These are phyloP conservation scores for Murina feae DNA, from an alignment of 2,113 vertebrate species.

Conservation along the genomic window DNA sequence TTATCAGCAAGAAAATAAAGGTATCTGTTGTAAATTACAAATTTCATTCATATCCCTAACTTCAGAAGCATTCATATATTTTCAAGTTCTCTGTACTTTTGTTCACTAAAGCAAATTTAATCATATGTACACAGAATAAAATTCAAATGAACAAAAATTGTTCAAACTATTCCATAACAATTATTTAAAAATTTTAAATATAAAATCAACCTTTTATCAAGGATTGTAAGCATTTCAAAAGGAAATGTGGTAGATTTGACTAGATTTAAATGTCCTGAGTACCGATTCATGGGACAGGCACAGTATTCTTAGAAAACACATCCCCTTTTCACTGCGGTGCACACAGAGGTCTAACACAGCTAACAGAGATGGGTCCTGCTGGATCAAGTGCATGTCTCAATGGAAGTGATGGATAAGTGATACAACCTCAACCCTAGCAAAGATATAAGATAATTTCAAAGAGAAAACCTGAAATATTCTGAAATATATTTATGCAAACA, in stretches of 20 bases:
- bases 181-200: background rate
- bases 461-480: background rate
- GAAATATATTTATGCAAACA: background rate
- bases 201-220: background rate
- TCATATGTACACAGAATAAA: background rate
- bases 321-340: background rate
- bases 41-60: conserved; percentile 24
- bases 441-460: background rate
- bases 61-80: conserved; percentile 7
- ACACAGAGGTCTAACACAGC: too few species aligned
- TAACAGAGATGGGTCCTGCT: too few species aligned
- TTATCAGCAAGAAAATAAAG: background rate
- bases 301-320: background rate
- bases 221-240: background rate
- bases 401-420: fast-evolving
- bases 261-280: background rate
- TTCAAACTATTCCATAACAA: conserved; percentile 30
- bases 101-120: background rate
- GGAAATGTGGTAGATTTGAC: background rate
- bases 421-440: background rate
- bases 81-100: background rate
- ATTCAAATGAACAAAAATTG: background rate
- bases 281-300: background rate
- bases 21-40: background rate
- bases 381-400: background rate